These are phyloP conservation scores for Cheilosia vernalis DNA, from an alignment of 2,888 invertebrate genomes.

Conservation along the genomic window DNA sequence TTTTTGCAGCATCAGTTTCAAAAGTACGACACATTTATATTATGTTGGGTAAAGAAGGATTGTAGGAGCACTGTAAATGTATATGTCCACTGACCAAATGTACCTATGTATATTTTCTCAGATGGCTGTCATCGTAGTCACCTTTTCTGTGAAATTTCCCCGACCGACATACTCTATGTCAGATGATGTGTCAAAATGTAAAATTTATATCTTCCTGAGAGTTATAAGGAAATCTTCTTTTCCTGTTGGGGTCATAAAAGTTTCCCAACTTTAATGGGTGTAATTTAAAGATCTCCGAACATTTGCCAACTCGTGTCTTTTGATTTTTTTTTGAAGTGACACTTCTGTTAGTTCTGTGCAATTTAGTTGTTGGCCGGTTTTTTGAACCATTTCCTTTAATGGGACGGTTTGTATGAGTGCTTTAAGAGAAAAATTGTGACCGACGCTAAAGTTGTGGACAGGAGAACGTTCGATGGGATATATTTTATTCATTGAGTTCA, in stretches of 20 bases:
- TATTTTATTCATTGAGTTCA: no score
- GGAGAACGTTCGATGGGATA: no score
- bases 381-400: conserved; percentile 32
- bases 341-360: neutral
- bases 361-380: conserved; percentile 5
- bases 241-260: conserved; percentile 80
- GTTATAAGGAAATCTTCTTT: conserved; percentile 74
- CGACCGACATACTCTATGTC: conserved; percentile 78
- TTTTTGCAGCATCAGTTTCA: conserved; percentile 16
- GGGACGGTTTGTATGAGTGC: conserved; percentile 32
- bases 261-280: conserved; percentile 79
- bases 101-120: neutral
- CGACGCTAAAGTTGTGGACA: neutral
- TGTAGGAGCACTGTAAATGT: no score
- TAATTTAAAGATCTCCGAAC: conserved; percentile 73
- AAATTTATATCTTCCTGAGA: conserved; percentile 78
- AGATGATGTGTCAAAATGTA: conserved; percentile 81
- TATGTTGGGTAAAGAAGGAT: neutral
- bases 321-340: neutral
- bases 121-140: conserved; percentile 17
- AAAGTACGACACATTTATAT: neutral
- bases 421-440: conserved; percentile 28
- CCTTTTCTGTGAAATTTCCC: conserved; percentile 22
- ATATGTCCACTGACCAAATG: no score
- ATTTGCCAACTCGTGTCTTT: conserved; percentile 1